These are phyloP conservation scores for Andrena hattorfiana DNA, from an alignment of 2,888 invertebrate species.

Conservation along the genomic window DNA sequence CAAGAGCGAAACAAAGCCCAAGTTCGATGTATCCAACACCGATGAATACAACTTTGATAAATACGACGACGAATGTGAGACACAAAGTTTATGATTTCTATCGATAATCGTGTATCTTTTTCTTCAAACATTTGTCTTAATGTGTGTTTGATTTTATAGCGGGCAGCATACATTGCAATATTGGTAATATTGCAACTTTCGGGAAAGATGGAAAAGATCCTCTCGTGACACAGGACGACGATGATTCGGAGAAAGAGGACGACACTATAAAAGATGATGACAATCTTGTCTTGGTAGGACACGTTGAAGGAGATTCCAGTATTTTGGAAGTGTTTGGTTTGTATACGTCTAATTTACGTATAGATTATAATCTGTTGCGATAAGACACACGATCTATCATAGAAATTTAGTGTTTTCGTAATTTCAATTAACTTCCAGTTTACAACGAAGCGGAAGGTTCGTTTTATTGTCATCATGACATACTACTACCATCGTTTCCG, in stretches of 20 bases:
- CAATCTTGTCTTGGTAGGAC: slow-evolving; percentile 95
- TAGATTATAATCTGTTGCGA: not conserved
- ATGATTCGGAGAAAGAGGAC: slow-evolving; percentile 94
- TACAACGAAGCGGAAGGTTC: slow-evolving; percentile 96
- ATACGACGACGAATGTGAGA: slow-evolving; percentile 90
- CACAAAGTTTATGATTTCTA: slow-evolving; percentile 61
- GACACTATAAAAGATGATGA: slow-evolving; percentile 95
- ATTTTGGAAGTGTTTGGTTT: slow-evolving; percentile 94
- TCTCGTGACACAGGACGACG: slow-evolving; percentile 77
- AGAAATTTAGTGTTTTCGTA: not conserved
- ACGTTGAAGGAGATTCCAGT: slow-evolving; percentile 94
- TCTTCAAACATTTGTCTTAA: slow-evolving; percentile 78
- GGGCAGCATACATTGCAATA: slow-evolving; percentile 76
- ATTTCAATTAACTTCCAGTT: slow-evolving; percentile 87
- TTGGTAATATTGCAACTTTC: slow-evolving; percentile 79
- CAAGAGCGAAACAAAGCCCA: not conserved
- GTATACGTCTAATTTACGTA: slow-evolving; percentile 11
- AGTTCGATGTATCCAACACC: slow-evolving; percentile 62
- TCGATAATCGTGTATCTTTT: not conserved
- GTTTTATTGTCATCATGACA: slow-evolving; percentile 97
- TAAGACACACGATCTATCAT: not conserved
- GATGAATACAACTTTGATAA: slow-evolving; percentile 91
- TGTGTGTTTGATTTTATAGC: slow-evolving; percentile 77
- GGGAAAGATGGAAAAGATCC: slow-evolving; percentile 78
- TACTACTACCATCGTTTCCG: slow-evolving; percentile 95